Evolutionary conservation across 2,888 invertebrate genomes (phyloP), one percentile per base, ranked within the genome.

Genomic region (Oegoconia quadripuncta): DNA sequence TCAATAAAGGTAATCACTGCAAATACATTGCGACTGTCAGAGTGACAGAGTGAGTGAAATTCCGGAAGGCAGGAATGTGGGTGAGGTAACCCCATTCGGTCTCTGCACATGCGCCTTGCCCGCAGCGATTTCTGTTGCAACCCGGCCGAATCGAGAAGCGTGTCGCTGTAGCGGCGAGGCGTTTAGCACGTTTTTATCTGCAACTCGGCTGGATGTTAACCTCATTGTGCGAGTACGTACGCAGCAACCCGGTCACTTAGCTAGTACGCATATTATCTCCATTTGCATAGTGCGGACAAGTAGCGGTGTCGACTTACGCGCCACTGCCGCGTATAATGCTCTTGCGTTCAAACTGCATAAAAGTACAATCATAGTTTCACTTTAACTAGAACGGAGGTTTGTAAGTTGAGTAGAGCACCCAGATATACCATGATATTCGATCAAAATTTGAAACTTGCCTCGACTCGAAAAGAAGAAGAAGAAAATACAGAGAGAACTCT

Each of bases 11-110:
- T 50, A 64, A 68, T 69, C 64, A 69, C 62, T 65, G 65, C 66
- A 68, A 72, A 54, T 61, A 59, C 62, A 66, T 64, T 70, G 27
- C 27, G 27, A 22, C 9, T 27, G n/a, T 13, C 67, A 58, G 52
- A 70, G 57, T 78, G 74, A 74, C 74, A 76, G 72, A 68, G 65
- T 71, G 67, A 80, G 78, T 73, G 76, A 81, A 82, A 81, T 86
- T 83, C 79, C 79, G 79, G 80, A 80, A 80, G 73, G 68, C 67
- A 68, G 75, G 78, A 80, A 83, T 82, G 81, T 82, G 75, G 80
- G 78, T 79, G 77, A 81, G 77, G 76, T 78, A 77, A 74, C 77
- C 80, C 74, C 72, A 77, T 78, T 83, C 64, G 75, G 64, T 66
- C 64, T 66, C 55, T 70, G 79, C 76, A 79, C 82, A 83, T 79